Evolutionary conservation across 2,113 vertebrate species (phyloP).

Genomic region (Sceloporus undulatus): DNA sequence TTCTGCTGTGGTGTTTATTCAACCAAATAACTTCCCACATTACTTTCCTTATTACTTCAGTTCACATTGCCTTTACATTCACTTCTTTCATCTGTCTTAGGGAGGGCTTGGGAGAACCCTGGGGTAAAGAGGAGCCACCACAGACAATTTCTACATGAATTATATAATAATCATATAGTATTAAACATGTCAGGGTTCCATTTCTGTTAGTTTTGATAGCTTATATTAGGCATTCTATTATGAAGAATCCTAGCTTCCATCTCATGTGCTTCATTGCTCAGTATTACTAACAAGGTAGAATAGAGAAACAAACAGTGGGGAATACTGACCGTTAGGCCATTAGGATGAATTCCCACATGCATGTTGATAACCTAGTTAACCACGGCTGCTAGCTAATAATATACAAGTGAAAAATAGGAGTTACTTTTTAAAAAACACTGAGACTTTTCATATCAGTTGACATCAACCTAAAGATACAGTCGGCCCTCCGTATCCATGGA

Average conservation of each 20-base stretch:
- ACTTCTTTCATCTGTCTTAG: not conserved
- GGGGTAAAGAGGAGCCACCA: not conserved
- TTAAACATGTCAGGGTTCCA: not conserved
- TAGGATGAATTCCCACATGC: not conserved
- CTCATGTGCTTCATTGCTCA: not conserved
- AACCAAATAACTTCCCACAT: not conserved
- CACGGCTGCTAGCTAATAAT: not conserved
- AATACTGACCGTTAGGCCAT: not conserved
- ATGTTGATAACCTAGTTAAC: not conserved
- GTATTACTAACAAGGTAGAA: not conserved
- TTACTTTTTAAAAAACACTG: not conserved
- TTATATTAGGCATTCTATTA: not conserved
- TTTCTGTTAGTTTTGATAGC: not conserved
- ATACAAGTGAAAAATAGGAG: not conserved
- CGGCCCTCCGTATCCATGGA: not conserved
- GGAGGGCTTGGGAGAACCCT: not conserved
- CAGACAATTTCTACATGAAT: not conserved
- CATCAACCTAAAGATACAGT: not conserved
- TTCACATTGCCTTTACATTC: not conserved
- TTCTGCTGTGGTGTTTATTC: not conserved
- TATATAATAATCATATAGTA: not conserved
- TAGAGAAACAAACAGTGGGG: not conserved
- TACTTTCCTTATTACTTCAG: not conserved
- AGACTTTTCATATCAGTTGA: not conserved
- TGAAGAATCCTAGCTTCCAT: not conserved